Evolutionary conservation across 2,888 invertebrate genomes (phyloP).

Genomic region (Dryomyza anilis): DNA sequence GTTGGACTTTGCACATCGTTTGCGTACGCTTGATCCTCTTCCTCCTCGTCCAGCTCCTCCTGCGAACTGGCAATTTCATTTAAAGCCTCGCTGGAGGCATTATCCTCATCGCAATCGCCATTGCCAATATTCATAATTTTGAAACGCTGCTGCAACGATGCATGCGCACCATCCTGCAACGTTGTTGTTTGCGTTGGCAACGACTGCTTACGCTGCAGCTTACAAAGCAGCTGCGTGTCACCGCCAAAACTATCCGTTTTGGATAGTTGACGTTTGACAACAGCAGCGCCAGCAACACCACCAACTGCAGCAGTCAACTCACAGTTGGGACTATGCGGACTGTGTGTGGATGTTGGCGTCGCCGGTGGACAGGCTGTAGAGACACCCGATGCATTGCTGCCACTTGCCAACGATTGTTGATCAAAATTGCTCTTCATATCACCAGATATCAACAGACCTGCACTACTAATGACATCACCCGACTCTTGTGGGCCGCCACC

Average conservation of each 20-base stretch:
- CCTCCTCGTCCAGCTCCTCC: slow-evolving; percentile 47
- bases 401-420: too few species aligned
- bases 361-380: slow-evolving; percentile 44
- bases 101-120: slow-evolving; percentile 36
- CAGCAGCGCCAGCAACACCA: too few species aligned
- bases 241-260: slow-evolving; percentile 78
- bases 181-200: slow-evolving; percentile 38
- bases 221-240: slow-evolving; percentile 78
- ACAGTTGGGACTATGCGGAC: slow-evolving; percentile 67
- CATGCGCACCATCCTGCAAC: slow-evolving; percentile 33
- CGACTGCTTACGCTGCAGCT: slow-evolving; percentile 66
- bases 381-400: not conserved
- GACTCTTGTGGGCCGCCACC: slow-evolving; percentile 50
- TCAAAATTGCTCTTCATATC: slow-evolving; percentile 43
- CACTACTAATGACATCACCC: slow-evolving; percentile 59
- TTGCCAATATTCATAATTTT: slow-evolving; percentile 52
- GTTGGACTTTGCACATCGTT: slow-evolving; percentile 57
- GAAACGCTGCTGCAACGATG: slow-evolving; percentile 40
- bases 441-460: slow-evolving; percentile 65
- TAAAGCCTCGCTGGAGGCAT: slow-evolving; percentile 27
- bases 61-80: slow-evolving; percentile 49
- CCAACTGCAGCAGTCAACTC: slow-evolving; percentile 60
- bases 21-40: slow-evolving; percentile 30
- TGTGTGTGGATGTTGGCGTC: slow-evolving; percentile 68
- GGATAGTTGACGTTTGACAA: slow-evolving; percentile 64